These are phyloP conservation scores for Phragmatobia fuliginosa DNA, from an alignment of 2,888 invertebrate species.

Conservation along the genomic window DNA sequence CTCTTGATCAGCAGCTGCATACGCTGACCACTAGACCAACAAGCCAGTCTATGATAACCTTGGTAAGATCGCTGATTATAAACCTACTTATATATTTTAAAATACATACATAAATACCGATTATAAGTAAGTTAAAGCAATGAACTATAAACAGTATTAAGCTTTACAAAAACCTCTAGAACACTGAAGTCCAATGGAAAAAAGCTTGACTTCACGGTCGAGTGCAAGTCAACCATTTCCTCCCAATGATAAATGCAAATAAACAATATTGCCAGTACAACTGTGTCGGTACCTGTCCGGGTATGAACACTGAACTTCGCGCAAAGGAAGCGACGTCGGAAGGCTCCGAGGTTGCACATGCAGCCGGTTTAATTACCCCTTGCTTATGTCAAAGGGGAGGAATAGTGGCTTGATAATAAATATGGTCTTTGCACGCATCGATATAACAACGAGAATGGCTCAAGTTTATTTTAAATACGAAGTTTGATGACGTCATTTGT, in stretches of 20 bases:
- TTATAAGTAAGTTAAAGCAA: background rate
- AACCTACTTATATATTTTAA: too few relatives aligned
- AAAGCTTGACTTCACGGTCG: slow-evolving; percentile 39
- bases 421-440: slow-evolving; percentile 70
- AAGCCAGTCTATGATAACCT: too few relatives aligned
- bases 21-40: too few relatives aligned
- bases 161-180: background rate
- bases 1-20: too few relatives aligned
- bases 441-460: slow-evolving; percentile 57
- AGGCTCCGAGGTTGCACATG: slow-evolving; percentile 57
- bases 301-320: slow-evolving; percentile 50
- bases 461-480: slow-evolving; percentile 35
- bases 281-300: slow-evolving; percentile 44
- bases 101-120: background rate
- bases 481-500: slow-evolving; percentile 30
- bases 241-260: slow-evolving; percentile 51
- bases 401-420: slow-evolving; percentile 58
- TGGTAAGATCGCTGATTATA: too few relatives aligned
- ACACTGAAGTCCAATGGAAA: background rate
- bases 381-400: slow-evolving; percentile 18
- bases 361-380: slow-evolving; percentile 65
- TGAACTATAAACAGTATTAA: background rate
- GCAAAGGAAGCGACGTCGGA: slow-evolving; percentile 61
- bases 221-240: slow-evolving; percentile 49
- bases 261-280: slow-evolving; percentile 50